Evolutionary conservation across 2,797 vertebrate species (phyloP), one percentile per base, ranked within the genome.

Genomic region (Urocyon cinereoargenteus): DNA sequence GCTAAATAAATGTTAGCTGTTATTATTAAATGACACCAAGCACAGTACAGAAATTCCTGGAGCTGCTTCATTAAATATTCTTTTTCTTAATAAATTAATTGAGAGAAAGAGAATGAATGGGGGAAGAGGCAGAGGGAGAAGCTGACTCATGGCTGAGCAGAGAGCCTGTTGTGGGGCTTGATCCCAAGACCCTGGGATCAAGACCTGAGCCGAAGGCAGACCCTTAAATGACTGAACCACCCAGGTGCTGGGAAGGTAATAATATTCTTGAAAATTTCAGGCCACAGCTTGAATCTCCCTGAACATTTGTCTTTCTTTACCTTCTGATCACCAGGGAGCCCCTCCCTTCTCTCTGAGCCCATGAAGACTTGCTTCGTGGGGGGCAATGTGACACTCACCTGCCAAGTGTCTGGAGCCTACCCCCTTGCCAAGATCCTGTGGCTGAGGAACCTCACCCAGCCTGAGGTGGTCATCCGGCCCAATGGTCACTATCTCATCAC

Each of bases 341-440:
- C 99, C 36, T 99, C 97, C 1, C 98, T 99, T 19, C 34, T 97
- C 18, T 98, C 99, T 0, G 97, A 99, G 13, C 99, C 99, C 0
- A 94, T 99, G 49, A 98, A 97, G 91, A 98, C 99, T 0, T 99
- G 99, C 83, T 96, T 99, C 15, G 97, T 98, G 81, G 99, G 98
- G 2, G 97, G 97, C 93, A 99, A 96, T 0, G 94, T 99, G 40
- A 99, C 99, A 0, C 97, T 99, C 4, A 98, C 62, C 0, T 99
- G 99, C 98, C 97, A 96, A 0, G 99, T 99, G 97, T 97, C 91
- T 0, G 98, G 57, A 0, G 97, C 98, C 53, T 95, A 98, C 26
- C 99, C 98, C 0, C 12, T 96, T 0, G 99, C 99, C 0, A 98
- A 86, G 98, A 99, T 99, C 96, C 98, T 97, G 31, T 99, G 99